phyloP scores from a whole-genome alignment of 2,888 invertebrate species.

The Leucophenga montana region DNA sequence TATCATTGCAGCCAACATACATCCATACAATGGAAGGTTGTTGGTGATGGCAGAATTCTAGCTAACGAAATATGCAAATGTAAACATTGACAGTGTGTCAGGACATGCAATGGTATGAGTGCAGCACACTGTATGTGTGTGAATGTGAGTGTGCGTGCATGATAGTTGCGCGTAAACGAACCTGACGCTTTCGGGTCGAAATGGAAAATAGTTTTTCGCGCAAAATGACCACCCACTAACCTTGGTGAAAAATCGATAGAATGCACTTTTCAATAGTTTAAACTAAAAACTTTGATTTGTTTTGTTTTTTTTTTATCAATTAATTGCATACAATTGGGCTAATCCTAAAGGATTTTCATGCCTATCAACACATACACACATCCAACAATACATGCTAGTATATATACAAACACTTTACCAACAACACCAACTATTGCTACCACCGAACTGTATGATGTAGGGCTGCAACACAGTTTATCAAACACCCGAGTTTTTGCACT shows the following conservation, averaged over 20 bases:
- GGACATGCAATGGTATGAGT: neutral
- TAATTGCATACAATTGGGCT: neutral
- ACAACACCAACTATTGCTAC: too few relatives aligned
- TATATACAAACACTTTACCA: neutral
- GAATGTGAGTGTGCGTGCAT: slow-evolving; percentile 8
- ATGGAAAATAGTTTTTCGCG: slow-evolving; percentile 14
- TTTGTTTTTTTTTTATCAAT: neutral
- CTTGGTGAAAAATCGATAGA: slow-evolving; percentile 64
- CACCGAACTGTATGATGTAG: too few relatives aligned
- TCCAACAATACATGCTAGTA: neutral
- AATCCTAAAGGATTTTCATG: neutral
- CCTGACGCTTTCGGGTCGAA: neutral
- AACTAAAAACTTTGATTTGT: neutral
- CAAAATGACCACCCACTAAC: slow-evolving; percentile 55
- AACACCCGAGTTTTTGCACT: neutral
- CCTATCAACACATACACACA: neutral
- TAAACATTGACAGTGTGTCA: slow-evolving; percentile 18
- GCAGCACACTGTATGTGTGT: neutral
- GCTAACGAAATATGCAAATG: slow-evolving; percentile 3
- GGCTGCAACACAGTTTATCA: neutral
- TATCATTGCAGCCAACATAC: too few relatives aligned
- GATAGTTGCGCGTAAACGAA: slow-evolving; percentile 9
- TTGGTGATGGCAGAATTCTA: neutral
- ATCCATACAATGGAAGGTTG: neutral
- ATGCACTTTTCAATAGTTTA: slow-evolving; percentile 47